Evolutionary conservation across 2,797 vertebrate genomes (phyloP).

Genomic region (Holocentrus rufus): DNA sequence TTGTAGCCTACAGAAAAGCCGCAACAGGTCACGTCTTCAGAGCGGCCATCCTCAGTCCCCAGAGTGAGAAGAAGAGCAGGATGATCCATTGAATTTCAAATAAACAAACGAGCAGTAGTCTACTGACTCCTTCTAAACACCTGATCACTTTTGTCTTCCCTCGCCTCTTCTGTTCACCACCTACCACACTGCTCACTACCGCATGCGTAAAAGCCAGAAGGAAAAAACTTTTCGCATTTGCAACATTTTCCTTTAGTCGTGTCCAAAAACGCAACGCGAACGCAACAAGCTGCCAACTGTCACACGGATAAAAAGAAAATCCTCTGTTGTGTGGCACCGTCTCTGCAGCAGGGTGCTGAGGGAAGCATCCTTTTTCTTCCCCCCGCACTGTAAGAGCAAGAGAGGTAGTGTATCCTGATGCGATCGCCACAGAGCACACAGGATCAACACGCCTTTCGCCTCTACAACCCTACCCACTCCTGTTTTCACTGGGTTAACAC

Average conservation of each 20-base stretch:
- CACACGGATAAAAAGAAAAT: not conserved
- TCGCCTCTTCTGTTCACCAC: conserved; percentile 41
- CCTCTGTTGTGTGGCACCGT: not conserved
- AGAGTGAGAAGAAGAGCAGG: conserved; percentile 36
- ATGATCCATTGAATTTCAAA: conserved; percentile 52
- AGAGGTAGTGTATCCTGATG: conserved; percentile 30
- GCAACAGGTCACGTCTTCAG: conserved; percentile 74
- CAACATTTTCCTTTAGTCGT: conserved; percentile 16
- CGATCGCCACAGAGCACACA: conserved; percentile 18
- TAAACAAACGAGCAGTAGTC: conserved; percentile 39
- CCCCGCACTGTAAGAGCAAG: conserved; percentile 27
- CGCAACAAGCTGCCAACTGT: conserved; percentile 43
- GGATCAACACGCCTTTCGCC: conserved; percentile 59
- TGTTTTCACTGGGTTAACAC: not conserved
- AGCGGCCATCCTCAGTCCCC: conserved; percentile 55
- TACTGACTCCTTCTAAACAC: conserved; percentile 62
- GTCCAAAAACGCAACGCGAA: conserved; percentile 15
- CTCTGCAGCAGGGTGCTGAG: conserved; percentile 37
- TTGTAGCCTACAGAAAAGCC: conserved; percentile 28
- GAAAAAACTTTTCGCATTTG: conserved; percentile 61
- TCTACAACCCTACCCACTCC: conserved; percentile 31
- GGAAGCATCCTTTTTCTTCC: no score
- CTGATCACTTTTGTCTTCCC: conserved; percentile 53
- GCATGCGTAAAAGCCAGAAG: conserved; percentile 36
- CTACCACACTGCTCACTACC: conserved; percentile 28